Conservation (phyloP, 2,113 vertebrate genomes). For the Heliornis fulica region DNA sequence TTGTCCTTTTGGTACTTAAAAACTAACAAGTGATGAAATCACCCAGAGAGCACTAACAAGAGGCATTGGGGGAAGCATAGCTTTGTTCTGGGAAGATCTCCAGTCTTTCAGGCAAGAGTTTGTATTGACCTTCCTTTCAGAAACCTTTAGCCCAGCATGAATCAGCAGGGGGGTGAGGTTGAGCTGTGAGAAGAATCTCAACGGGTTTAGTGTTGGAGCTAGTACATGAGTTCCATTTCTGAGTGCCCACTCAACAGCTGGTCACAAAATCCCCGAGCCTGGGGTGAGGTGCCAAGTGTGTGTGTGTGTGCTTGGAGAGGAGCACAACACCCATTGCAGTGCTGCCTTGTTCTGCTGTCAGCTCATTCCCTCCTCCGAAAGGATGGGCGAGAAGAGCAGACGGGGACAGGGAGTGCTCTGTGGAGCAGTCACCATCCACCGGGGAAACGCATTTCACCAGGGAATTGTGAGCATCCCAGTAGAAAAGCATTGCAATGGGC, state of each 20-base stretch:
- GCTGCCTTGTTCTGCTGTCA: neutral
- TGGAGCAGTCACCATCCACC: neutral
- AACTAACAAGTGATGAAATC: neutral
- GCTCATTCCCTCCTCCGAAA: accelerated
- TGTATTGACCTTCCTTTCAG: neutral
- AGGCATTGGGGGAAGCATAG: neutral
- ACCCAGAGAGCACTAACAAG: neutral
- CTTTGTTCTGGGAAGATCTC: neutral
- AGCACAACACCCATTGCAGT: neutral
- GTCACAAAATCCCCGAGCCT: neutral
- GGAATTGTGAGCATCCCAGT: neutral
- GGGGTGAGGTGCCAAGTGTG: neutral
- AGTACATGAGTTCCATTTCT: constrained; percentile 59
- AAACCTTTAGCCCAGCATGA: constrained; percentile 47
- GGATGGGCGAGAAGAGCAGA: neutral
- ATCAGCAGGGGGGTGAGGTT: constrained; percentile 12
- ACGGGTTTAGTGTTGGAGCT: constrained; percentile 72
- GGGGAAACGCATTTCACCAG: neutral
- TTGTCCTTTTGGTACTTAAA: neutral
- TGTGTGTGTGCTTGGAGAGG: neutral
- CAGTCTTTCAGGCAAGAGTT: neutral
- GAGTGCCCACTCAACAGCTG: constrained; percentile 56
- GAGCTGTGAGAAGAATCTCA: constrained; percentile 67
- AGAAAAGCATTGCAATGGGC: neutral
- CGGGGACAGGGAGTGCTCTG: neutral